phyloP scores from a whole-genome alignment of 2,113 vertebrate genomes.

The Tragelaphus imberbis region DNA sequence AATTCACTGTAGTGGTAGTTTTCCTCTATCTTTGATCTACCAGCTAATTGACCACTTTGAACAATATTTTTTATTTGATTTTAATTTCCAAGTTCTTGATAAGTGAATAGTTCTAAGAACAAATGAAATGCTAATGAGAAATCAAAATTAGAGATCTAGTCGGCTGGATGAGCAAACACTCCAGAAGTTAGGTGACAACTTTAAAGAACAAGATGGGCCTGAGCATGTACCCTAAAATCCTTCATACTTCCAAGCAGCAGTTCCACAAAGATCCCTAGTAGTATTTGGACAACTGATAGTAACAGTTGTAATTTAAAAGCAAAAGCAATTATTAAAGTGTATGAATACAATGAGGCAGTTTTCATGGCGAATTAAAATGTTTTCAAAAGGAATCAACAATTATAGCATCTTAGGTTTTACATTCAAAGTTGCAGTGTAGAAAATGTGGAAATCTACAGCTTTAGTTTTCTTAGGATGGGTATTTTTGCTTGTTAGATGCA shows the following conservation, averaged over 20 bases:
- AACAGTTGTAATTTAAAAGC: neutral
- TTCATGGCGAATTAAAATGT: conserved; percentile 10
- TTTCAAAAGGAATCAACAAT: conserved; percentile 21
- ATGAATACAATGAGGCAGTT: neutral
- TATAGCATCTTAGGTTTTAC: neutral
- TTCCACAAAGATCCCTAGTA: neutral
- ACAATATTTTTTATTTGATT: neutral
- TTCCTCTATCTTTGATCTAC: neutral
- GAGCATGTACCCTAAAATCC: neutral
- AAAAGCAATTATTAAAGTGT: neutral
- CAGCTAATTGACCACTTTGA: neutral
- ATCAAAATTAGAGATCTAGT: neutral
- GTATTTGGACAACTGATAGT: neutral
- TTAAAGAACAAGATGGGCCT: neutral
- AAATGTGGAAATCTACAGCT: neutral
- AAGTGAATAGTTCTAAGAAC: neutral
- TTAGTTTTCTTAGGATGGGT: neutral
- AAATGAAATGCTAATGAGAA: neutral
- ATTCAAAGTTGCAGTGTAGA: neutral
- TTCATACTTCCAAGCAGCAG: neutral
- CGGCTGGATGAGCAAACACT: neutral
- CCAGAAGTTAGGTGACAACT: neutral
- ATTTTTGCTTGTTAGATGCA: neutral
- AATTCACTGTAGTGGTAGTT: neutral
- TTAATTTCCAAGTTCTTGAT: neutral